Percentiles rank a stretch among this genome's conserved stretches.
These are phyloP conservation scores for Diadromus collaris DNA, from an alignment of 2,888 invertebrate species.

Conservation along the genomic window DNA sequence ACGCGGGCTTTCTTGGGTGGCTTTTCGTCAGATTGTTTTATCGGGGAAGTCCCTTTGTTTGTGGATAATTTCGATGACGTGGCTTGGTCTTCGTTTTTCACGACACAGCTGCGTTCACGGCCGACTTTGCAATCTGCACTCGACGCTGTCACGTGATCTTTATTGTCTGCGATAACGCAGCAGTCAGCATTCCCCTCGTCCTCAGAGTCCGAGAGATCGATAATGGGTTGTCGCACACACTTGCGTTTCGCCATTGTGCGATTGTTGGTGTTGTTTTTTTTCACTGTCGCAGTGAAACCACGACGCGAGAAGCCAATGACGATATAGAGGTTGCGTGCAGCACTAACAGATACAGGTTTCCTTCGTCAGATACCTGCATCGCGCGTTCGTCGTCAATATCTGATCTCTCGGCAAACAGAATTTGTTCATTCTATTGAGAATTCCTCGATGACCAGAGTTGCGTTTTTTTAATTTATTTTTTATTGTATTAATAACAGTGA, in stretches of 20 bases:
- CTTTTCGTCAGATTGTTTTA: background rate
- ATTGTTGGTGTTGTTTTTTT: background rate
- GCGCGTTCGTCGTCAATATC: background rate
- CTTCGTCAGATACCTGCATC: background rate
- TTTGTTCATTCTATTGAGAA: background rate
- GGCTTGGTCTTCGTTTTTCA: background rate
- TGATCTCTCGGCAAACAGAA: background rate
- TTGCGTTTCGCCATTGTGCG: constrained; percentile 55
- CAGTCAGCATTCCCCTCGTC: constrained; percentile 32
- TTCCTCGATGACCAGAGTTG: background rate
- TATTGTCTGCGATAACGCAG: background rate
- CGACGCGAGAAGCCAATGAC: background rate
- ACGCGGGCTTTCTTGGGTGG: background rate
- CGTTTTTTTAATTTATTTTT: background rate
- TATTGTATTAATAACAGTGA: too few relatives aligned
- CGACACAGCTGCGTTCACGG: background rate
- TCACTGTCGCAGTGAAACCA: background rate
- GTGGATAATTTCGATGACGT: background rate
- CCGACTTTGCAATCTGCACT: background rate
- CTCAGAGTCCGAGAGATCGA: constrained; percentile 63
- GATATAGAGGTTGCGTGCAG: too few relatives aligned
- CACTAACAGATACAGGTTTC: constrained; percentile 2
- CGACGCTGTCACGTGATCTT: constrained; percentile 5
- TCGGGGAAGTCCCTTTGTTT: constrained; percentile 9
- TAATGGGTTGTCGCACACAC: constrained; percentile 41